Base-by-base conservation (phyloP, 2,113 vertebrate species). In the Anser brachyrhynchus region DNA sequence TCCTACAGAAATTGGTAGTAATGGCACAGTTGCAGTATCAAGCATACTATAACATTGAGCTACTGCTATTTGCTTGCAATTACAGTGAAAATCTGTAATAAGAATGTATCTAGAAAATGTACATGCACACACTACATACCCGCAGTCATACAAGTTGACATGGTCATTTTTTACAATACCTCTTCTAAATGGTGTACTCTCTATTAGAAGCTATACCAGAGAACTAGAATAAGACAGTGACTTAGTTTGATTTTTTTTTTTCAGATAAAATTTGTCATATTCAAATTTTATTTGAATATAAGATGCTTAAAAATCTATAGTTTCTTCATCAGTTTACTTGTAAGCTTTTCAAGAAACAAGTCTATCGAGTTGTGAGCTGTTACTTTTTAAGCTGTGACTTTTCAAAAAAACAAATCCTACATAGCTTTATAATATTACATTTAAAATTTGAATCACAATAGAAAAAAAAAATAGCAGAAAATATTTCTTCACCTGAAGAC, bases 401-500 rank as follows among this genome's bases (percentile, higher is more conserved):
- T 84, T 88, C 29, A 89, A 71, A 67, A 66, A 73, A 62, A 35
- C 2, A 51, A 79, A 70, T 23, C 25, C 77, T 78, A 89, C 8
- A 84, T 3, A 91, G 57, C 43, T 90, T 94, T 87, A 94, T 83
- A 94, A 95, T 95, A 90, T 95, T 85, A 91, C 93, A 96, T 84
- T 77, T 95, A 96, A 95, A 97, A 91, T 96, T 93, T 84, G 37
- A 92, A 95, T 93, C 88, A 96, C 83, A 82, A 97, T 89, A 96
- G 85, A 95, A 97, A 94, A 21, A 49, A 11, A 49, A 20, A 46
- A 49, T 49, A 44, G 43, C 43, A 44, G 43, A 44, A 44, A 44
- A 49, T 49, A 21, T 97, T 97, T 96, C 95, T 96, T 98, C 97
- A 98, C 97, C 97, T 98, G 97, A 95, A 97, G 96, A 97, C 49